Conservation (phyloP, 2,888 invertebrate genomes). For the Oscheius sp. region DNA sequence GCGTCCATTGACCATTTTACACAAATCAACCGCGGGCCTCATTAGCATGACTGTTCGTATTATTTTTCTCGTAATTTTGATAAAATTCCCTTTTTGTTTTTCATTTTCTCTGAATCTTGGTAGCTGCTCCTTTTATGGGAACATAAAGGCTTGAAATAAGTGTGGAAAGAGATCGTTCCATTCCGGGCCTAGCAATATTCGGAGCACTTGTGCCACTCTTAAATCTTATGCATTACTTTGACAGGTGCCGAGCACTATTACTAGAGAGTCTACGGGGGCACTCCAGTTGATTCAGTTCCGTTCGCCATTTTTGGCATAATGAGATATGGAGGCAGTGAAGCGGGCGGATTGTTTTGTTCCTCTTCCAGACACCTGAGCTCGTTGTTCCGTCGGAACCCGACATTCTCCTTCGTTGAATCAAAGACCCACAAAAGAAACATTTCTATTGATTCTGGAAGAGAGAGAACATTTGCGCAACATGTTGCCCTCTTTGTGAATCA, state of each 20-base stretch:
- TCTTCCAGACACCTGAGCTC: conserved; percentile 24
- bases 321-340: conserved; percentile 15
- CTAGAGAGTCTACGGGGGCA: too few species aligned
- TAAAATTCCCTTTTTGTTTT: not conserved
- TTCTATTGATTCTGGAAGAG: conserved; percentile 6
- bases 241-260: not conserved
- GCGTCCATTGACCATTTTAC: conserved; percentile 17
- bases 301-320: conserved; percentile 12
- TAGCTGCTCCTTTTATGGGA: conserved; percentile 15
- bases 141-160: conserved; percentile 10
- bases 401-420: not conserved
- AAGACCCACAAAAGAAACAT: not conserved
- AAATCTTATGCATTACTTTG: not conserved
- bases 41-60: conserved; percentile 18
- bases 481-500: conserved; percentile 27
- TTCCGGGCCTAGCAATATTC: not conserved
- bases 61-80: too few species aligned
- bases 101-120: not conserved
- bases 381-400: conserved; percentile 1
- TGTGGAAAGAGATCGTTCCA: conserved; percentile 11
- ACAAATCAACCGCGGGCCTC: conserved; percentile 2
- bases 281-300: too few species aligned
- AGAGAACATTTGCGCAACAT: conserved; percentile 14
- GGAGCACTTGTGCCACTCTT: too few species aligned
- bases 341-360: conserved; percentile 20